phyloP scores from a whole-genome alignment of 1,140 invertebrate species.

The Epicauta chinensis region DNA sequence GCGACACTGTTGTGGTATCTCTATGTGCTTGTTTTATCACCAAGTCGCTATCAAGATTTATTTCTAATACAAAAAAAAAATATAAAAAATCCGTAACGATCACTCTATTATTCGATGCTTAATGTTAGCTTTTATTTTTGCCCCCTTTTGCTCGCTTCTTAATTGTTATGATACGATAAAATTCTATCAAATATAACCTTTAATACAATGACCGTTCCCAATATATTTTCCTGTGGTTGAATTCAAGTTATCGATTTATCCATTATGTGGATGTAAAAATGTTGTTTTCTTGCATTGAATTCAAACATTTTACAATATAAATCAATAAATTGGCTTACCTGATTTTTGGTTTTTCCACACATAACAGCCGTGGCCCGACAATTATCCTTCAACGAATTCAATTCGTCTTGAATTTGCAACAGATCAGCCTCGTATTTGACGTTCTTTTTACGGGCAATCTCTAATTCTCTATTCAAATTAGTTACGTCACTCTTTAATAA shows the following conservation, averaged over 20 bases:
- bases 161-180: background rate
- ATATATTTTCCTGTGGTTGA: background rate
- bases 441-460: conserved; percentile 30
- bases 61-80: no score
- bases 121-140: no score
- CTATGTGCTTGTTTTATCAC: background rate
- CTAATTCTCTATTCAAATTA: conserved; percentile 37
- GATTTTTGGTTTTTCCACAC: conserved; percentile 39
- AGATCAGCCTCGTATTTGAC: conserved; percentile 37
- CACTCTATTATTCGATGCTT: no score
- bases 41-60: no score
- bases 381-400: conserved; percentile 33
- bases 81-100: no score
- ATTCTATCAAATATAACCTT: no score
- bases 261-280: background rate
- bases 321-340: conserved; percentile 27
- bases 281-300: background rate
- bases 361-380: conserved; percentile 30
- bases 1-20: no score
- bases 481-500: conserved; percentile 38
- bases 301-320: conserved; percentile 2
- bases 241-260: background rate
- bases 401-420: conserved; percentile 32
- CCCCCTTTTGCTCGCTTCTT: no score
- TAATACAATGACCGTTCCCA: background rate